Base-by-base conservation (phyloP, 2,888 invertebrate species). In the Miltochrista miniata region DNA sequence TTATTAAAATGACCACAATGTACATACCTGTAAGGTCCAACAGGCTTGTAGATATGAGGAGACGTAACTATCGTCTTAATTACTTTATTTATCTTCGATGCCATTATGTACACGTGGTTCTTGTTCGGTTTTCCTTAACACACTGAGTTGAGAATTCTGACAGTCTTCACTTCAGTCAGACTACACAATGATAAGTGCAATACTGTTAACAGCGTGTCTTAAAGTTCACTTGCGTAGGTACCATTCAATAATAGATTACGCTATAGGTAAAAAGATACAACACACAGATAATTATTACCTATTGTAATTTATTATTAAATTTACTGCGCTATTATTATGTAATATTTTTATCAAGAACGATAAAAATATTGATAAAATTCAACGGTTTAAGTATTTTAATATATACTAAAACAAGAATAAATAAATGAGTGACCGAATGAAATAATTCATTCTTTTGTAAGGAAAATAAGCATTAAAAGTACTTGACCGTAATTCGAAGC, bases 1-100 rank as follows among this genome's bases (percentile, higher is more conserved):
- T 14, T 9, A 1, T 1, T 8, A 8, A 8, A 12, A 0, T 13
- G 13, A 24, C 9, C n/a, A n/a, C n/a, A n/a, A 45, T n/a, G 18
- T 34, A 12, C 45, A 2, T 37, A 49, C 48, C 48, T 49, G 48
- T 49, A 49, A 49, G 48, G 44, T 34, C 48, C 48, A 31, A 49
- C 38, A 11, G 48, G 48, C 14, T 43, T 44, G 38, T 49, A 49
- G 1, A 49, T 24, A 5, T 36, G 13, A 9, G 48, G 44, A 9
- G 48, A 49, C 1, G 43, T 39, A 13, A 49, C 24, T 7, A 49
- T 49, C 13, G 42, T 46, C 35, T 41, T 51, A 10, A 31, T 49
- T 1, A 49, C 45, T 33, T 38, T 37, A 2, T 33, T 45, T 11
- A 31, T 18, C 11, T n/a, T 38, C 15, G 18, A 15, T n/a, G 10